Evolutionary conservation across 2,113 vertebrate species (phyloP).

Genomic region (Camelus bactrianus): DNA sequence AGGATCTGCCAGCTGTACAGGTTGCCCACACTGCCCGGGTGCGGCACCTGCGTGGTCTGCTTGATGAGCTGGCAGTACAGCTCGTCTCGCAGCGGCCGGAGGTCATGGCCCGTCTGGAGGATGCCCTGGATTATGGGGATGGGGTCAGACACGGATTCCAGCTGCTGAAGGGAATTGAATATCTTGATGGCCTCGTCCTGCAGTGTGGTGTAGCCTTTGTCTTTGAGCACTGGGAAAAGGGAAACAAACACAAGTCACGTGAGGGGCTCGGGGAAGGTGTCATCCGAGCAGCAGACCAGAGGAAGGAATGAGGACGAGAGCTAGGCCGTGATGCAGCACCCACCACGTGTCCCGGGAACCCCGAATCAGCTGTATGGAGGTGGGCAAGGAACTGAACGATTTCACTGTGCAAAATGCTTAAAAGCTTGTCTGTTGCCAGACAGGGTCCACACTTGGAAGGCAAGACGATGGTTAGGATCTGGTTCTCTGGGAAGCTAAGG

Average conservation of each 20-base stretch:
- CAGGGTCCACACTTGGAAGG: fast-evolving
- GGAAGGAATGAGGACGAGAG: background rate
- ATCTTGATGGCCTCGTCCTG: constrained; percentile 97
- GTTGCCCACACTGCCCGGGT: constrained; percentile 90
- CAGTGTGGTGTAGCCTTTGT: constrained; percentile 94
- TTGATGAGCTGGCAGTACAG: constrained; percentile 98
- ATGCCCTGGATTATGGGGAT: constrained; percentile 95
- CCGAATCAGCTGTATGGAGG: background rate
- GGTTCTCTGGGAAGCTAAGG: background rate
- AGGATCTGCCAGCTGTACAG: constrained; percentile 95
- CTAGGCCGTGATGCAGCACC: fast-evolving
- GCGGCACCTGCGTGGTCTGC: constrained; percentile 93
- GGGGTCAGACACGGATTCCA: constrained; percentile 94
- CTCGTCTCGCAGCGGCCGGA: constrained; percentile 94
- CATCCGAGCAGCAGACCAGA: background rate
- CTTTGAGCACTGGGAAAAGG: constrained; percentile 88
- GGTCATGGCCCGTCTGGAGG: constrained; percentile 95
- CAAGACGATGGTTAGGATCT: background rate
- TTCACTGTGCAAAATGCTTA: background rate
- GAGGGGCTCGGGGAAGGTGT: background rate
- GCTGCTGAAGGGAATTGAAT: constrained; percentile 96
- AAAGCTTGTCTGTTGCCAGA: background rate
- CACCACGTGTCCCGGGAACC: fast-evolving
- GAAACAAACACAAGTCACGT: background rate
- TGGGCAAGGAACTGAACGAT: background rate